phyloP scores from a whole-genome alignment of 2,888 invertebrate species.

The Aradus depressus region DNA sequence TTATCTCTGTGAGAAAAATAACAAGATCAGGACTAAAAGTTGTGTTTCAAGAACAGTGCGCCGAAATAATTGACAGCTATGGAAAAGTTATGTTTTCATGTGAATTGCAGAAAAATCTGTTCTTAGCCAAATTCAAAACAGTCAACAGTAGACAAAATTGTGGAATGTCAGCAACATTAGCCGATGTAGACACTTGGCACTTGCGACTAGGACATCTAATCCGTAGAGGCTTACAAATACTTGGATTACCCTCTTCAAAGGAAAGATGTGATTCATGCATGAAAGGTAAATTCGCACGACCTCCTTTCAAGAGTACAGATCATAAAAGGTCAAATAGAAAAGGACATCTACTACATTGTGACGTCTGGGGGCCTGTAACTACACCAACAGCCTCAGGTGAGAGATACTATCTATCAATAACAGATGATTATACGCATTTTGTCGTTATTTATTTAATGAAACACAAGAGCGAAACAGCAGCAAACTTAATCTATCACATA shows the following conservation, averaged over 20 bases:
- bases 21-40: too few relatives aligned
- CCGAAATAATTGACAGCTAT: too few relatives aligned
- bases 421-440: slow-evolving; percentile 6
- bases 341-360: slow-evolving; percentile 11
- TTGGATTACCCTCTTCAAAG: slow-evolving; percentile 14
- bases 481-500: too few relatives aligned
- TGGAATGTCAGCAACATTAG: too few relatives aligned
- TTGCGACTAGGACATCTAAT: slow-evolving; percentile 16
- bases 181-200: too few relatives aligned
- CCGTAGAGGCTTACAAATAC: slow-evolving; percentile 5
- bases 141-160: too few relatives aligned
- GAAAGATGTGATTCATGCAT: slow-evolving; percentile 15
- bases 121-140: too few relatives aligned
- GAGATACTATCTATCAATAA: slow-evolving; percentile 5
- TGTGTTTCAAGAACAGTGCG: too few relatives aligned
- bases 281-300: slow-evolving; percentile 19
- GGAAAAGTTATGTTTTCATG: too few relatives aligned
- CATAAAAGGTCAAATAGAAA: slow-evolving; percentile 3
- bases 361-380: slow-evolving; percentile 5
- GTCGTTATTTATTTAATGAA: not conserved
- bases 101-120: too few relatives aligned
- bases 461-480: too few relatives aligned
- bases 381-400: not conserved
- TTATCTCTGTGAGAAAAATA: too few relatives aligned
- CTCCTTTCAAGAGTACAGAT: slow-evolving; percentile 12